Evolutionary conservation across 2,888 invertebrate genomes (phyloP).

Genomic region (Dione vanillae): DNA sequence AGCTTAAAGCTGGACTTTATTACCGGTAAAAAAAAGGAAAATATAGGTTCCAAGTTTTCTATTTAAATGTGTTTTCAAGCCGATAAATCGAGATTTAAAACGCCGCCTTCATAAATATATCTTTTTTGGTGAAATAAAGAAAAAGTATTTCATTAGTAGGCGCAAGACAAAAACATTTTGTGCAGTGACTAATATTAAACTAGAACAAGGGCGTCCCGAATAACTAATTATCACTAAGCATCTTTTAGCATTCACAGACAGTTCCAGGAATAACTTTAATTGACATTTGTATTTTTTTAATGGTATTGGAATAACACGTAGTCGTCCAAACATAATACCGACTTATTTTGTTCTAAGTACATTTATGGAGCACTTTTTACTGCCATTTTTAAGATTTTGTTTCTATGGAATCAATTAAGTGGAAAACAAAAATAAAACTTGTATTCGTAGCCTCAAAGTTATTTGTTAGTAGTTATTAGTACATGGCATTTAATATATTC

Average conservation of each 20-base stretch:
- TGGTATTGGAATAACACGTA: constrained; percentile 16
- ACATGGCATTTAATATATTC: too few relatives aligned
- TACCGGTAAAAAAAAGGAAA: not conserved
- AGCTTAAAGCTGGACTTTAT: not conserved
- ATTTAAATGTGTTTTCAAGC: not conserved
- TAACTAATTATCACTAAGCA: constrained; percentile 17
- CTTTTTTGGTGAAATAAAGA: not conserved
- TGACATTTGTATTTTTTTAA: constrained; percentile 2
- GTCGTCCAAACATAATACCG: not conserved
- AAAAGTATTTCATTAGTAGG: constrained; percentile 1
- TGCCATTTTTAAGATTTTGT: too few relatives aligned
- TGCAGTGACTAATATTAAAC: constrained; percentile 9
- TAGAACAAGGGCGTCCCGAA: constrained; percentile 11
- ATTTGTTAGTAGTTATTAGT: too few relatives aligned
- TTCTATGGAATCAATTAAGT: too few relatives aligned
- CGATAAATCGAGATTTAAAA: too few relatives aligned
- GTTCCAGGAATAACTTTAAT: constrained; percentile 20
- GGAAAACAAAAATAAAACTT: too few relatives aligned
- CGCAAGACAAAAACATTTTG: constrained; percentile 1
- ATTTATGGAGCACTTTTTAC: not conserved
- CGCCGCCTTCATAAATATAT: too few relatives aligned
- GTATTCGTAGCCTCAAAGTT: too few relatives aligned
- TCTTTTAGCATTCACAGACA: constrained; percentile 16
- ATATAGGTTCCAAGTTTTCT: too few relatives aligned
- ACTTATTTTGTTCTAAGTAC: not conserved